Conservation (phyloP, 1,140 invertebrate species). For the Hestina assimilis region DNA sequence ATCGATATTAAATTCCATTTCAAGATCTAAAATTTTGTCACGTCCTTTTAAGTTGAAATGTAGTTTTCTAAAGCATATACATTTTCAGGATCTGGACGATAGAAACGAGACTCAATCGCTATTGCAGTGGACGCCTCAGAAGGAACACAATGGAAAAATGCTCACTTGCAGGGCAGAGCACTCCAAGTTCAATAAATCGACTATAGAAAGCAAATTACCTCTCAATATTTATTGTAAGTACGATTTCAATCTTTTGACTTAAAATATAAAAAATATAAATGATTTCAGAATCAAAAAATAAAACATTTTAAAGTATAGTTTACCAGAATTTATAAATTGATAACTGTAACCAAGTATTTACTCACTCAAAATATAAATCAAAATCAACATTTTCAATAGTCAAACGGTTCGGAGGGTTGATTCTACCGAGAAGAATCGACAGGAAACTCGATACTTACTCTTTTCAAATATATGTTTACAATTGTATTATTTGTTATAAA, state of each 20-base stretch:
- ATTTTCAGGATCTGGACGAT: slow-evolving; percentile 51
- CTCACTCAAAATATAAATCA: no score
- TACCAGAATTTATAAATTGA: no score
- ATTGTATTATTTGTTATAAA: no score
- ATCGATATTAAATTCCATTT: background rate
- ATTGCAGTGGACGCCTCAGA: slow-evolving; percentile 58
- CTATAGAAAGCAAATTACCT: slow-evolving; percentile 87
- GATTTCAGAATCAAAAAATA: background rate
- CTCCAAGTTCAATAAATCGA: slow-evolving; percentile 83
- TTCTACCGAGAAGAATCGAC: no score
- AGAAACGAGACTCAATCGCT: slow-evolving; percentile 64
- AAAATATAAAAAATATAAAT: no score
- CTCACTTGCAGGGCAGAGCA: slow-evolving; percentile 91
- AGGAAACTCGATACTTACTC: no score
- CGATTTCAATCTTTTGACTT: background rate
- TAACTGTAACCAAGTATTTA: no score
- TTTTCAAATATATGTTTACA: no score
- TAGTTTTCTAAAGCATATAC: background rate
- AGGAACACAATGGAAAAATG: slow-evolving; percentile 86
- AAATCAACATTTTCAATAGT: no score
- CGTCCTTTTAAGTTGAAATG: background rate
- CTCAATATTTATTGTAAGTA: slow-evolving; percentile 92
- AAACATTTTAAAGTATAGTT: no score
- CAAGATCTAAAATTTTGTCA: background rate
- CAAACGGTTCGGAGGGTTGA: no score